Evolutionary conservation across 2,797 vertebrate genomes (phyloP), one percentile per base, ranked within the genome.

Genomic region (Hyperoplus lanceolatus): DNA sequence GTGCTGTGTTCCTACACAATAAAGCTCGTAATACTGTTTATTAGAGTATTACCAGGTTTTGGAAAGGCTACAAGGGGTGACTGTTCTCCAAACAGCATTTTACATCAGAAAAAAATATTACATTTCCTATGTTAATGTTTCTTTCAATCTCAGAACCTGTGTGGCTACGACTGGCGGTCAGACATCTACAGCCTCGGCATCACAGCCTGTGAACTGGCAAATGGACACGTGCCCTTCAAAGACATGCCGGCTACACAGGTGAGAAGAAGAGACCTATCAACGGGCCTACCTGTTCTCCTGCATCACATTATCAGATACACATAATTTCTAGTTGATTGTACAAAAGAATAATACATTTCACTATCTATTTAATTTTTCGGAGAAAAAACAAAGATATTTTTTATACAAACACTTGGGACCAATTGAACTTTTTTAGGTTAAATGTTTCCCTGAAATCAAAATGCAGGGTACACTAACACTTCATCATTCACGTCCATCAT

Each of bases 221-320:
- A 99, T 6, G 98, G 98, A 62, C 98, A 99, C 0, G 98, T 99
- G 13, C 98, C 98, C 0, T 99, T 99, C 79, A 99, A 99, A 92
- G 98, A 99, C 89, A 99, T 99, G 98, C 97, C 98, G 60, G 96
- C 97, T 29, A 99, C 98, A 49, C 97, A 99, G 97, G 98, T 99
- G 45, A 77, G 98, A 43, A 78, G 67, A 57, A 42, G 59, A 71
- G 48, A 42, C 7, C 16, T 4, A 41, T 46, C 42, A 10, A 8
- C 21, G 29, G 0, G 14, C 14, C 0, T 3, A 6, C 12, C 50
- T 41, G 14, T 59, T 70, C 21, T 56, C 29, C 51, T 75, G 8
- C n/a, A 38, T 45, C 57, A 67, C 5, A 11, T 42, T 16, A 36
- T 29, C 48, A 1, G 29, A 29, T 29, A 29, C 29, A 50, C 16